These are phyloP conservation scores for Zalophus californianus DNA, from an alignment of 2,797 vertebrate genomes.

Conservation along the genomic window DNA sequence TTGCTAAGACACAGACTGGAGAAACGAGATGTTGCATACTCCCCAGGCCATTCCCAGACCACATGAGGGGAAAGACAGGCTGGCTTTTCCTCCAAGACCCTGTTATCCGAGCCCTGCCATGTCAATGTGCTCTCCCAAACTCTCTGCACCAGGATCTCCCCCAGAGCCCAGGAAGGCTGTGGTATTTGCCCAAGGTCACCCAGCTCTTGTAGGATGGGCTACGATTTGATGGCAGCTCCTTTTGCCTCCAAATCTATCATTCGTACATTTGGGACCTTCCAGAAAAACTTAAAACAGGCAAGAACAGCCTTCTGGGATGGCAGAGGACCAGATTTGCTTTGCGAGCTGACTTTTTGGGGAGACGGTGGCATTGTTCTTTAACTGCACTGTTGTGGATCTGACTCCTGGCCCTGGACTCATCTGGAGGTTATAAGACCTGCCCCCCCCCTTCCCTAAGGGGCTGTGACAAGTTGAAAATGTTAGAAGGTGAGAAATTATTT, in stretches of 20 bases:
- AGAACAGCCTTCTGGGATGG: neutral
- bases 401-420: neutral
- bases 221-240: neutral
- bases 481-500: neutral
- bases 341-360: neutral
- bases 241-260: neutral
- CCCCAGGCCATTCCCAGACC: neutral
- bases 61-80: neutral
- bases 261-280: neutral
- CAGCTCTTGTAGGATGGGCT: neutral
- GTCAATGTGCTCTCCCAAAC: neutral
- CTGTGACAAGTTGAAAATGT: neutral
- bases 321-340: neutral
- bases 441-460: neutral
- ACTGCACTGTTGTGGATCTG: neutral
- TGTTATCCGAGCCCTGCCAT: neutral
- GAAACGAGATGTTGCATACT: accelerated
- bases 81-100: neutral
- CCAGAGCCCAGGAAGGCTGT: neutral
- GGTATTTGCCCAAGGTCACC: neutral
- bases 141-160: neutral
- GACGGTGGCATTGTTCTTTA: neutral
- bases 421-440: neutral
- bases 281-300: neutral
- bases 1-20: neutral